Conservation (phyloP, 2,888 invertebrate genomes). For the Mystacides longicornis region DNA sequence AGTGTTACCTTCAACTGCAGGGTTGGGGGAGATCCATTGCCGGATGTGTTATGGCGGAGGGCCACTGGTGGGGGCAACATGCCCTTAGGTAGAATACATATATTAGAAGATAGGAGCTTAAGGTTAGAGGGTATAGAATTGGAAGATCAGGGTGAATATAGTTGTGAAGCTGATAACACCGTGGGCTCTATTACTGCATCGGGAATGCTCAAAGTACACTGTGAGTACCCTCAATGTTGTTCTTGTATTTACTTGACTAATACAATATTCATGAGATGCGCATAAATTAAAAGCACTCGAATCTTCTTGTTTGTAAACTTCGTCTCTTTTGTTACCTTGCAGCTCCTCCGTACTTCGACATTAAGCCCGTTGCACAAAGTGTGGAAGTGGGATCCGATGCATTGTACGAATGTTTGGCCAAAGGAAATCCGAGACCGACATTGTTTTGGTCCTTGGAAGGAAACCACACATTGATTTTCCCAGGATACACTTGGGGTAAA, state of each 20-base stretch:
- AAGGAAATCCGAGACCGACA: conserved; percentile 76
- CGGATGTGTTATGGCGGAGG: conserved; percentile 74
- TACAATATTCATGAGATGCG: neutral
- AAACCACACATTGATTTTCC: conserved; percentile 72
- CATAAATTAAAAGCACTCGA: neutral
- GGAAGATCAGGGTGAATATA: conserved; percentile 75
- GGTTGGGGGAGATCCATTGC: conserved; percentile 74
- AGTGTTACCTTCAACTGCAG: conserved; percentile 76
- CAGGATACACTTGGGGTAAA: conserved; percentile 64
- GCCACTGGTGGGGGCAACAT: conserved; percentile 69
- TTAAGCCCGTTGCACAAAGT: conserved; percentile 60
- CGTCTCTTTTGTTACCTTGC: conserved; percentile 28
- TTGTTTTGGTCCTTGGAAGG: conserved; percentile 88
- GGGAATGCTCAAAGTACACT: conserved; percentile 69
- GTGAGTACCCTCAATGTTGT: no score
- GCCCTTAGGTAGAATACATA: conserved; percentile 71
- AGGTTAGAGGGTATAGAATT: conserved; percentile 65
- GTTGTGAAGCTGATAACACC: conserved; percentile 76
- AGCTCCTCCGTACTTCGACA: conserved; percentile 63
- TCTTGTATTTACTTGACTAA: no score
- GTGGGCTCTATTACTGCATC: conserved; percentile 72
- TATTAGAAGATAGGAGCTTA: conserved; percentile 70
- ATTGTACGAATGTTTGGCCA: conserved; percentile 72
- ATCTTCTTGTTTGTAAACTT: neutral
- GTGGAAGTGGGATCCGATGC: conserved; percentile 65